Percentiles rank a stretch among this genome's conserved stretches.
Conservation (phyloP, 2,888 invertebrate genomes). For the Isoperla grammatica region DNA sequence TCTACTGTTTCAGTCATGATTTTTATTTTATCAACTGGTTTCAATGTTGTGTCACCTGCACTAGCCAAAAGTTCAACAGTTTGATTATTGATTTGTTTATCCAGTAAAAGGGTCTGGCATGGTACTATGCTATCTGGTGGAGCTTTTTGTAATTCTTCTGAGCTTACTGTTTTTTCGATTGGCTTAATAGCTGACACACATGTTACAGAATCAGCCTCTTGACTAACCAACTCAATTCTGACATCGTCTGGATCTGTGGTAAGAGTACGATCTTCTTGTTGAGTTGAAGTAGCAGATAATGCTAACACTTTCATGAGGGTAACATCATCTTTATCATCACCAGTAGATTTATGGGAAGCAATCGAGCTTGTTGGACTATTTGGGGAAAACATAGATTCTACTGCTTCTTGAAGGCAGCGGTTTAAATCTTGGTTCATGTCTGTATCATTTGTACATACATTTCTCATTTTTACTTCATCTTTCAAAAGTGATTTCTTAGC, state of each 20-base stretch:
- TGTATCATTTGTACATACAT: background rate
- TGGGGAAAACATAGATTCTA: constrained; percentile 27
- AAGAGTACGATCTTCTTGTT: constrained; percentile 36
- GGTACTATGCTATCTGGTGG: too few relatives aligned
- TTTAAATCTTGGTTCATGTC: constrained; percentile 24
- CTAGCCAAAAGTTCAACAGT: too few relatives aligned
- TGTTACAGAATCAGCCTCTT: constrained; percentile 22
- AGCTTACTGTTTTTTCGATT: too few relatives aligned
- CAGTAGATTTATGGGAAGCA: constrained; percentile 21
- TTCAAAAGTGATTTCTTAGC: background rate
- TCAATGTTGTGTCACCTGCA: too few relatives aligned
- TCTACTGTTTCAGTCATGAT: background rate
- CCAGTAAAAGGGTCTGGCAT: too few relatives aligned
- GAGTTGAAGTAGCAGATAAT: constrained; percentile 32
- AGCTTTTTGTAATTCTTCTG: too few relatives aligned
- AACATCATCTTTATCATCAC: constrained; percentile 40
- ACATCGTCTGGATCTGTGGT: constrained; percentile 39
- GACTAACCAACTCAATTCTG: constrained; percentile 41
- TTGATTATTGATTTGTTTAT: too few relatives aligned
- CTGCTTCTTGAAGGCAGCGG: constrained; percentile 30
- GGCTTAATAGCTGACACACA: too few relatives aligned
- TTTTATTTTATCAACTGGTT: background rate
- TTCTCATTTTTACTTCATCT: background rate
- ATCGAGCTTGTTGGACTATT: constrained; percentile 33
- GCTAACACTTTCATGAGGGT: constrained; percentile 41